A percentile compares a stretch with the other conserved stretches of the same genome.
phyloP scores from a whole-genome alignment of 1,140 invertebrate genomes.

The Apis cerana region DNA sequence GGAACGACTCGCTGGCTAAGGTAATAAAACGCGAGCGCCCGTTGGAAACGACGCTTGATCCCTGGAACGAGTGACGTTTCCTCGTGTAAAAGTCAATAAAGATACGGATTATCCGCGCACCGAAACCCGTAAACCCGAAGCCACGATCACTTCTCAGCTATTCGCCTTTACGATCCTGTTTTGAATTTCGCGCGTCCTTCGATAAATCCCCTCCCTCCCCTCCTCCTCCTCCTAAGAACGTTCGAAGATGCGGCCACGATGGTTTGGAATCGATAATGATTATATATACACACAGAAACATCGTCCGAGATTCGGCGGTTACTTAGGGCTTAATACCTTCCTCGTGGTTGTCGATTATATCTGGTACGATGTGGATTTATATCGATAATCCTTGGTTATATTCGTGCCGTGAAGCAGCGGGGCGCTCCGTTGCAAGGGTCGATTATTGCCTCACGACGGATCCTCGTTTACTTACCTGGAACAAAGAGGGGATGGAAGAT shows the following conservation, averaged over 20 bases:
- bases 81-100: constrained; percentile 70
- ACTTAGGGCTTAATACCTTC: background rate
- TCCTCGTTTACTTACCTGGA: constrained; percentile 68
- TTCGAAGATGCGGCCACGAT: background rate
- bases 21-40: constrained; percentile 35
- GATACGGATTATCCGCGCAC: constrained; percentile 66
- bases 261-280: constrained; percentile 25
- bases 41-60: constrained; percentile 19
- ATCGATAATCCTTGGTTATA: background rate
- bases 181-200: constrained; percentile 60
- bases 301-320: constrained; percentile 16
- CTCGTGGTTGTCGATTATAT: constrained; percentile 12
- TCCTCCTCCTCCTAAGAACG: background rate
- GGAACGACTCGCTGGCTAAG: background rate
- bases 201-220: background rate
- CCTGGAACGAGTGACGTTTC: constrained; percentile 37
- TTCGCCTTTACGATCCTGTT: constrained; percentile 68
- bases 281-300: constrained; percentile 6
- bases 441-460: constrained; percentile 5
- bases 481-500: constrained; percentile 56
- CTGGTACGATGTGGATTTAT: constrained; percentile 8
- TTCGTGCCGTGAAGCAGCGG: background rate
- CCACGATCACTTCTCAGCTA: constrained; percentile 30
- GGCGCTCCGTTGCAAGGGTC: background rate
- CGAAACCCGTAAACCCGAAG: constrained; percentile 54